These are phyloP conservation scores for Mirza zaza DNA, from an alignment of 2,113 vertebrate species.

Conservation along the genomic window DNA sequence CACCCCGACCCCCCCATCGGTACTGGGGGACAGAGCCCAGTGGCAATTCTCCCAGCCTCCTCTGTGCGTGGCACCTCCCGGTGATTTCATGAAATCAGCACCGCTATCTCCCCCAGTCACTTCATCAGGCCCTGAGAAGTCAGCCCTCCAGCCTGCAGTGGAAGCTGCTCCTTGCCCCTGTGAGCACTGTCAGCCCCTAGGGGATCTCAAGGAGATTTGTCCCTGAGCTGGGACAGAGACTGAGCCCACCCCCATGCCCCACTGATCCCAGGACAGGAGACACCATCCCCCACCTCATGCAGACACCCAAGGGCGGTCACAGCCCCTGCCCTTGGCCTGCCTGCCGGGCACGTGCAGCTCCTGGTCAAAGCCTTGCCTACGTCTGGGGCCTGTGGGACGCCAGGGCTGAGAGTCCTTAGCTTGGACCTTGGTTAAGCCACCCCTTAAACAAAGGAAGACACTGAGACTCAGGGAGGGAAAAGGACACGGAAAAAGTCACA, in stretches of 20 bases:
- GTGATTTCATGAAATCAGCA: not conserved
- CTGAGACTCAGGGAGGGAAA: not conserved
- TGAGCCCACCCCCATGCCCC: not conserved
- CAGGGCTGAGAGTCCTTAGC: not conserved
- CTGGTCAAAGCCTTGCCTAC: not conserved
- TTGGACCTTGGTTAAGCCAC: not conserved
- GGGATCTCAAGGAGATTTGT: not conserved
- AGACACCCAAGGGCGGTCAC: not conserved
- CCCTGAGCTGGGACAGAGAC: not conserved
- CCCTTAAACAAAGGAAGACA: not conserved
- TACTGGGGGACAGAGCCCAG: not conserved
- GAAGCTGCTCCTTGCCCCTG: not conserved
- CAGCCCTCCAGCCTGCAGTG: not conserved
- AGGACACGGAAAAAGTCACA: not conserved
- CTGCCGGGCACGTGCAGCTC: not conserved
- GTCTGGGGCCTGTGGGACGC: rapidly evolving
- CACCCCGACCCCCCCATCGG: not conserved
- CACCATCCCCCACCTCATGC: too few relatives aligned
- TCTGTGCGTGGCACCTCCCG: not conserved
- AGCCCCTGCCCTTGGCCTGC: not conserved
- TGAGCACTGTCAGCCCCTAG: rapidly evolving
- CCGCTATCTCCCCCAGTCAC: not conserved
- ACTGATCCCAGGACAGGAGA: not conserved
- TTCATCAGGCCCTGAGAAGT: not conserved
- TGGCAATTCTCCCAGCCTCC: not conserved